Conservation (phyloP, 1,140 invertebrate species). For the Brachionus rotundiformis region DNA sequence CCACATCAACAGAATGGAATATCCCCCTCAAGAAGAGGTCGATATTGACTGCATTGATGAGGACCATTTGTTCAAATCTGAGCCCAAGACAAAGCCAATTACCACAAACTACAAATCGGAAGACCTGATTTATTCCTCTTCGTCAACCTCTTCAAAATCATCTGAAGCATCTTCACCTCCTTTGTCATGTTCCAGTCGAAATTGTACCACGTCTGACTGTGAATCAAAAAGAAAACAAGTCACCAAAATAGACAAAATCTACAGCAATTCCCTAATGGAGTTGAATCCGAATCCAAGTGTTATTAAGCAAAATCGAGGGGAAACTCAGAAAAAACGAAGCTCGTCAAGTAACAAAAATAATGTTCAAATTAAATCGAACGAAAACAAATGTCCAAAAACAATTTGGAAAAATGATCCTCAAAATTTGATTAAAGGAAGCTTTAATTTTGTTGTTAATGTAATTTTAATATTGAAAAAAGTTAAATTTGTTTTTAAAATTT, state of each 20-base stretch:
- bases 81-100: background rate
- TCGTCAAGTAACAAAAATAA: background rate
- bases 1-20: background rate
- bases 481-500: background rate
- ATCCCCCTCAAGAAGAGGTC: background rate
- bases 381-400: background rate
- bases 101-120: background rate
- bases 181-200: conserved; percentile 17
- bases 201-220: background rate
- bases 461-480: background rate
- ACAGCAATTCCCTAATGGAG: background rate
- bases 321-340: background rate
- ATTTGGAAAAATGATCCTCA: conserved; percentile 48
- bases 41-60: conserved; percentile 30
- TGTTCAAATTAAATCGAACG: background rate
- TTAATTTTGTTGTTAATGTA: conserved; percentile 47
- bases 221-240: background rate
- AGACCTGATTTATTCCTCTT: conserved; percentile 22
- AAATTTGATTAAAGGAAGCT: conserved; percentile 39
- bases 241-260: conserved; percentile 13
- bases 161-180: conserved; percentile 1
- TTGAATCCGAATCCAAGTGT: background rate
- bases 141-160: conserved; percentile 19
- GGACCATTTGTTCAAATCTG: conserved; percentile 18
- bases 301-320: background rate